Evolutionary conservation across 2,797 vertebrate genomes (phyloP), one percentile per base, ranked within the genome.

Genomic region (Pelochelys cantorii): DNA sequence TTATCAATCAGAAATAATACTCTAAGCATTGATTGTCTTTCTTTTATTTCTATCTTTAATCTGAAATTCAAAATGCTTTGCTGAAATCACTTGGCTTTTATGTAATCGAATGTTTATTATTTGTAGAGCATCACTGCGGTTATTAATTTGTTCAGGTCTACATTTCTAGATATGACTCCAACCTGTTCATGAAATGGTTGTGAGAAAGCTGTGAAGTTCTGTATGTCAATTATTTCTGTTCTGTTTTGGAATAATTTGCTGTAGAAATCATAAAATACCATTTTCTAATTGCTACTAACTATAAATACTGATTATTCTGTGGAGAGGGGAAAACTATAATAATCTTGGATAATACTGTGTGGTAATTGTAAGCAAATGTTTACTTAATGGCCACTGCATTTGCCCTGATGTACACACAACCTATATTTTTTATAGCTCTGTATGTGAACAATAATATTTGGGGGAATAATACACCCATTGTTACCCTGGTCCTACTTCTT

Each of bases 351-450:
- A 22, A 5, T 71, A 65, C 54, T 55, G 5, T 60, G 57, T 83
- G 20, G 12, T 0, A 0, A 17, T 82, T 71, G 0, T 34, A 79
- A 74, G 59, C 89, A 89, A 12, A 59, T 90, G 2, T 31, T n/a
- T 62, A 42, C 4, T 92, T 89, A 78, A 14, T 89, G 59, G 31
- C 65, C 17, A 9, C 15, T 15, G 15, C 23, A 9, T 57, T 89
- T 83, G 13, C 62, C 62, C 82, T 71, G 25, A 65, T 92, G 25
- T 68, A 65, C 5, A 55, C 18, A 84, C 77, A 25, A 65, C 27
- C 7, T 56, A 18, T 31, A 15, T 25, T 91, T 77, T 93, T 54
- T 53, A 1, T 10, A 52, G 22, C 82, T 89, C 25, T 65, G 4
- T 90, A 12, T 85, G 42, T 5, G 62, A 74, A 13, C 31, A 65